phyloP scores from a whole-genome alignment of 2,113 vertebrate genomes.

The Serilophus lunatus region DNA sequence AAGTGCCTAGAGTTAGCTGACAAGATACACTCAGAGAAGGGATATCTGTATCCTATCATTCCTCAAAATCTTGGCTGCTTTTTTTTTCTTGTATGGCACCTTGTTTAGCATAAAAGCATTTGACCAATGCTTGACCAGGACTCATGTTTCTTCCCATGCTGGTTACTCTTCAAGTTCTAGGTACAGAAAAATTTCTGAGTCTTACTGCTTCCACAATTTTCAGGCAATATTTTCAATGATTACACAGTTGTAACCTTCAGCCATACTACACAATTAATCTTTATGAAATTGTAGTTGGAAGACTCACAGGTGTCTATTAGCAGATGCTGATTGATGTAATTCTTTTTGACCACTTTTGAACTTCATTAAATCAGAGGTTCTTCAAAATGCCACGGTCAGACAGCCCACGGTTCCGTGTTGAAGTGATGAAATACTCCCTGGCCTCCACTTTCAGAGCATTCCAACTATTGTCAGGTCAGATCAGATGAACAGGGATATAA shows the following conservation, averaged over 20 bases:
- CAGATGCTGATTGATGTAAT: neutral
- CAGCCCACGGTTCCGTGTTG: neutral
- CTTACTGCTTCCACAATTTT: neutral
- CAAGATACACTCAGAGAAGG: neutral
- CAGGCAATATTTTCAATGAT: neutral
- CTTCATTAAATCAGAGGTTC: constrained; percentile 13
- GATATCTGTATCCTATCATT: neutral
- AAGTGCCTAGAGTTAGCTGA: neutral
- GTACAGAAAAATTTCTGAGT: neutral
- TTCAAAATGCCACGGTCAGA: neutral
- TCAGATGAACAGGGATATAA: neutral
- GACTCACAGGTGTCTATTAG: neutral
- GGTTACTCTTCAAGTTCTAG: neutral
- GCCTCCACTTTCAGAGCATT: neutral
- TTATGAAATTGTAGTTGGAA: neutral
- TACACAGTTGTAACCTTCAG: neutral
- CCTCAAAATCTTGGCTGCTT: neutral
- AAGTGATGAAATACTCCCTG: neutral
- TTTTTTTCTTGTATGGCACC: neutral
- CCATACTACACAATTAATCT: neutral
- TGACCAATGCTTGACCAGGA: neutral
- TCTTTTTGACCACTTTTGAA: constrained; percentile 6
- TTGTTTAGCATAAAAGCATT: neutral
- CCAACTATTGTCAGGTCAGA: neutral
- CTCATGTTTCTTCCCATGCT: fast-evolving